A percentile compares a stretch with the other conserved stretches of the same genome.
These are phyloP conservation scores for Upupa epops DNA, from an alignment of 2,113 vertebrate genomes.

Conservation along the genomic window DNA sequence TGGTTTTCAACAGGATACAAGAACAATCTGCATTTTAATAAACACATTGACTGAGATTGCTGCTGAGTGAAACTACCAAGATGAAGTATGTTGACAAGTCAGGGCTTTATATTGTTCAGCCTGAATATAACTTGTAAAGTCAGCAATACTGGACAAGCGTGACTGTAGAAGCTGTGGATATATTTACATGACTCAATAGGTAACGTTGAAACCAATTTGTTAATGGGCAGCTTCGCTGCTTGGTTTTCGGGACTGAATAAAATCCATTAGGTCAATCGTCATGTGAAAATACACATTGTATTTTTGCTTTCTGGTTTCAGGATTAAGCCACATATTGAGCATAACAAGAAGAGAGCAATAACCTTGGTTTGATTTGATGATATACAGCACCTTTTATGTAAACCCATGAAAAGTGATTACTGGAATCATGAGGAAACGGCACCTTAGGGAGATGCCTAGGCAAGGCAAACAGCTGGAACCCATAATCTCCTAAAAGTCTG, in stretches of 20 bases:
- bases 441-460: conserved; percentile 1
- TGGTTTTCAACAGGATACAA: not conserved
- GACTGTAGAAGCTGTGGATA: not conserved
- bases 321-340: not conserved
- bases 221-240: not conserved
- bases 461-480: conserved; percentile 25
- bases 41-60: not conserved
- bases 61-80: not conserved
- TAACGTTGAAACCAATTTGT: not conserved
- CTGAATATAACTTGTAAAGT: not conserved
- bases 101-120: not conserved
- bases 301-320: not conserved
- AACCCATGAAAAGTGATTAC: conserved; percentile 36
- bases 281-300: not conserved
- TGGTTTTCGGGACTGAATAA: not conserved
- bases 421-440: not conserved
- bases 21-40: not conserved
- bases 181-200: not conserved
- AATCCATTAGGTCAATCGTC: not conserved
- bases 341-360: conserved; percentile 13
- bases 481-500: not conserved
- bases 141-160: not conserved
- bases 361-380: conserved; percentile 35
- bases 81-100: not conserved
- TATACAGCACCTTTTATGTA: conserved; percentile 24